Base-by-base conservation (phyloP, 2,113 vertebrate species). In the Tachuris rubrigastra region DNA sequence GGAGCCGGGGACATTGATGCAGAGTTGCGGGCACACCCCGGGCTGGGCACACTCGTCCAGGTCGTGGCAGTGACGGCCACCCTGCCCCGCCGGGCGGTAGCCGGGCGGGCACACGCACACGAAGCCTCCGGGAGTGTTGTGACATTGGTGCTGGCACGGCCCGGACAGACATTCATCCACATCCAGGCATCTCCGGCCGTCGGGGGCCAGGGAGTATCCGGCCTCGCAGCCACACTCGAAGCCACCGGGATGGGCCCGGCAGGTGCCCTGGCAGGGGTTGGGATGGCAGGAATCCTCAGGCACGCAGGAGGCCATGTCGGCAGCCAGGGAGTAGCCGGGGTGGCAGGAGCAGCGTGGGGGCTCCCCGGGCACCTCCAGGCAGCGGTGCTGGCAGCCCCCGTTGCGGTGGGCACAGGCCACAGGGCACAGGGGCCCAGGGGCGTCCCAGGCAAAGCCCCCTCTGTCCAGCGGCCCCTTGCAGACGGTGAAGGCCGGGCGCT, bases 351-450 rank as follows among this genome's bases (percentile, higher is more conserved):
- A 98, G 65, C 89, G 95, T 30, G 97, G 74, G 58, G 53, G 35
- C 95, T 39, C 82, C 44, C 94, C 93, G 0, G 91, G 83, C 0
- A 5, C 84, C 10, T 97, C 97, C 6, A 97, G 71, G 87, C 98
- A 98, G 22, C 20, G 81, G 33, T 98, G 98, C 56, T 98, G 93
- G 75, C 98, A 98, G 58, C 98, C 98, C 3, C 98, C 98, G 0
- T 98, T 98, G 83, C 41, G 91, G 63, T 93, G 95, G 46, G 41
- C 31, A 42, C 98, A 98, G 50, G 84, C 30, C 0, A 76, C 58
- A 11, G 96, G 79, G 23, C 98, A 98, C 35, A 98, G 81, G 1
- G 98, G 98, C 0, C 97, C 98, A 0, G 96, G 78, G 41, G 44
- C 92, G 33, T 78, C 62, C 98, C 98, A 98, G 17, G 94, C 78